Percentiles rank a stretch among this genome's conserved stretches.
Evolutionary conservation across 1,140 invertebrate species (phyloP).

Genomic region (Calosoma granatense): DNA sequence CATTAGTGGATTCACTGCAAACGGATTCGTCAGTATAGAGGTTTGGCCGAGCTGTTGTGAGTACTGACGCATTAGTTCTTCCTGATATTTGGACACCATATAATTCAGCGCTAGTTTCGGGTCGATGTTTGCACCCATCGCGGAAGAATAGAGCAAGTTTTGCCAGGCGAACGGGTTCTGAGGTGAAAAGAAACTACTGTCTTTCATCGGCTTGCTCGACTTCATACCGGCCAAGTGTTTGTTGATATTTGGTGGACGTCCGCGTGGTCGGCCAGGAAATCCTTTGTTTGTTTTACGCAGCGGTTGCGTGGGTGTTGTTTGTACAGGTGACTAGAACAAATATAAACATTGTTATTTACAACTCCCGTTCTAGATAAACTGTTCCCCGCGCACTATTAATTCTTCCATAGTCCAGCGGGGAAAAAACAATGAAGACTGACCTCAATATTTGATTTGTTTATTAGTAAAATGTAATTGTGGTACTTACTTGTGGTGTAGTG

Average conservation of each 20-base stretch:
- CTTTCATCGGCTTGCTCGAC: constrained; percentile 16
- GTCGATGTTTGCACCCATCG: constrained; percentile 2
- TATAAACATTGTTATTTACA: too few relatives aligned
- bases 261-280: constrained; percentile 24
- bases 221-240: constrained; percentile 11
- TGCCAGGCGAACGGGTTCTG: constrained; percentile 21
- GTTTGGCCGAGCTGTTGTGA: constrained; percentile 11
- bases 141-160: constrained; percentile 12
- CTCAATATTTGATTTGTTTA: neutral
- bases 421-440: neutral
- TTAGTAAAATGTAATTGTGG: neutral
- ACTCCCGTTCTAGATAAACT: too few relatives aligned
- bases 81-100: constrained; percentile 11
- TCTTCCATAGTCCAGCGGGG: too few relatives aligned
- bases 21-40: neutral
- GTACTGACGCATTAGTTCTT: constrained; percentile 30
- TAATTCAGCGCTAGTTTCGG: constrained; percentile 2
- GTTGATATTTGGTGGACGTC: constrained; percentile 29
- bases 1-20: neutral
- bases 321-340: neutral
- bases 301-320: neutral
- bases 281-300: constrained; percentile 22
- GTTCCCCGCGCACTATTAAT: too few relatives aligned
- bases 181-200: constrained; percentile 17
- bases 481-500: neutral